Base-by-base conservation (phyloP, 2,797 vertebrate genomes). In the Arnoldichthys spilopterus region DNA sequence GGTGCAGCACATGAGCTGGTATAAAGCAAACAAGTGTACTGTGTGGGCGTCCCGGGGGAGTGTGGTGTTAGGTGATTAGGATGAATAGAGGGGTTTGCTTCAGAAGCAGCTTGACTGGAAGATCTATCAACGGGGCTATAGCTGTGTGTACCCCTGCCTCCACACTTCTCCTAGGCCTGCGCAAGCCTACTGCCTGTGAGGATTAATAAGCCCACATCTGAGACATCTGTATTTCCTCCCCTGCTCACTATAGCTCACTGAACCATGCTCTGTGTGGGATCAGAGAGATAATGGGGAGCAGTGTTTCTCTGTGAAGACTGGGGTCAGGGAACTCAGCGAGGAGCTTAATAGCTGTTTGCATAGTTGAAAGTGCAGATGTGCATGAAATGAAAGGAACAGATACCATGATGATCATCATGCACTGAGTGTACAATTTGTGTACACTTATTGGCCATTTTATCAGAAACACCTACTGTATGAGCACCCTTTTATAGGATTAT, bases 181-280 rank as follows among this genome's bases (percentile, higher is more conserved):
- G 11, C 53, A 37, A 51, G 26, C 37, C 49, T 77, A 64, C 45
- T 24, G 26, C 54, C 66, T 79, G 59, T 79, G 72, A 69, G 69
- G 49, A 83, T 76, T 62, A 79, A 76, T 79, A 70, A 68, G 24
- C 22, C 16, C 69, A 64, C 58, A 45, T 72, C 56, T 53, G 67
- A 62, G 53, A 70, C 6, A 22, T 72, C 62, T 73, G 69, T 61
- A 61, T 32, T 13, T 47, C 32, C 70, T n/a, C 20, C 62, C 8
- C 67, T 59, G 69, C 54, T 68, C 81, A 18, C 18, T 3, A 20
- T 43, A 34, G 20, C 43, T 70, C 32, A 53, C 45, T 43, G 45
- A 61, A 40, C 30, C 53, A 2, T 64, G 37, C 51, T 13, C 58
- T 72, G 28, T 68, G 62, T 40, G 22, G 15, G 47, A 40, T n/a